Percentiles rank a stretch among this genome's conserved stretches.
Conservation (phyloP, 2,888 invertebrate genomes). For the Drosophila borborema region DNA sequence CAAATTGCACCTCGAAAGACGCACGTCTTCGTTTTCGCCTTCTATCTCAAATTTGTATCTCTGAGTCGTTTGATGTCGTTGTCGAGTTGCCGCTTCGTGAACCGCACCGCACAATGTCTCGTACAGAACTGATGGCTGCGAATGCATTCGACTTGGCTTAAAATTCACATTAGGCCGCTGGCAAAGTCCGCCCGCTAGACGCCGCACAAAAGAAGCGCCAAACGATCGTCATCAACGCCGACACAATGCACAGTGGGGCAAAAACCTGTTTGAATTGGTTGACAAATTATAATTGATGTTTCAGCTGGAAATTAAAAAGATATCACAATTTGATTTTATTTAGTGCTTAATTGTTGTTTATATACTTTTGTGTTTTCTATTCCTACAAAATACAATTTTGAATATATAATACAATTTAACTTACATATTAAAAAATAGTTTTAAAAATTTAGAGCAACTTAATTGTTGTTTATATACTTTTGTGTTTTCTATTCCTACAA, state of each 20-base stretch:
- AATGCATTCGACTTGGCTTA: constrained; percentile 75
- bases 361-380: too few relatives aligned
- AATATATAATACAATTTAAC: too few relatives aligned
- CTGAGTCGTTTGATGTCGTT: neutral
- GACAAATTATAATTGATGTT: neutral
- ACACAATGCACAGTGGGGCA: constrained; percentile 57
- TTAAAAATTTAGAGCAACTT: too few relatives aligned
- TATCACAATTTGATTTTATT: too few relatives aligned
- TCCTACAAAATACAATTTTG: too few relatives aligned
- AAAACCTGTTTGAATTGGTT: neutral
- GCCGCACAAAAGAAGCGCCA: constrained; percentile 67
- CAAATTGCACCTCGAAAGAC: constrained; percentile 55
- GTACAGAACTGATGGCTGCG: constrained; percentile 81
- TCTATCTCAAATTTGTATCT: constrained; percentile 29
- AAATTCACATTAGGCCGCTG: constrained; percentile 76
- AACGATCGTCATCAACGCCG: constrained; percentile 52
- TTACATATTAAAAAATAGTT: too few relatives aligned
- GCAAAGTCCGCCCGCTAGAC: constrained; percentile 68
- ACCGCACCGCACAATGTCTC: constrained; percentile 79
- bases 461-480: too few relatives aligned
- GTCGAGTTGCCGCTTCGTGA: constrained; percentile 55
- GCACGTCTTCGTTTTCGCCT: constrained; percentile 41
- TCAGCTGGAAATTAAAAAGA: neutral
- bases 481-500: too few relatives aligned
- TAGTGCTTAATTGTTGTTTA: too few relatives aligned